Evolutionary conservation across 2,113 vertebrate genomes (phyloP), one percentile per base, ranked within the genome.

Genomic region (Gavia stellata): DNA sequence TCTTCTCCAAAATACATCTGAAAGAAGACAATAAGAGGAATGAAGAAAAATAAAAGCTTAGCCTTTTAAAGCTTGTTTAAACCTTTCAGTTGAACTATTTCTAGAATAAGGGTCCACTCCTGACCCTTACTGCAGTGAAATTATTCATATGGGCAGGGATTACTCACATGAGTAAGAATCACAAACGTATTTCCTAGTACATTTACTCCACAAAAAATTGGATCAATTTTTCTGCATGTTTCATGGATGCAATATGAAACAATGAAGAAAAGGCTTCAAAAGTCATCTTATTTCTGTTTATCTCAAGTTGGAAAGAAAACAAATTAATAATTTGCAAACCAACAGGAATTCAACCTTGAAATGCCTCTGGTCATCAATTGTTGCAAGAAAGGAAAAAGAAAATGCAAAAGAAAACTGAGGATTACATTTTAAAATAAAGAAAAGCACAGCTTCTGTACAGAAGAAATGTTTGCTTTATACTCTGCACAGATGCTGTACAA

Each of bases 401-500:
- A 96, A 97, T 45, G 73, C 73, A 71, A 79, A 73, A 96, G 87
- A 91, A 83, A 73, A 67, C 8, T 6, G 6, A 92, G 95, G 83
- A 86, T 73, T 95, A 85, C 92, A 62, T 84, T 81, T 72, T 94
- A 68, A 94, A 92, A 92, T 56, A 81, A 85, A 95, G 86, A 47
- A 94, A 93, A 95, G 68, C 86, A 79, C 83, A 89, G 91, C 89
- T 92, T 81, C 82, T 75, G 2, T 50, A 42, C 12, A 92, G 96
- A 95, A 96, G 67, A 85, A 92, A 94, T 88, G 84, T 92, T 97
- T 97, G 85, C 77, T 87, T 68, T 88, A 90, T 86, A 82, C 73
- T 91, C 90, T 65, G 78, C 75, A 86, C 66, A 80, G 93, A 97
- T 96, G 94, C 81, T 95, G 88, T 87, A 90, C 95, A 97, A 95